Evolutionary conservation across 2,888 invertebrate species (phyloP).

Genomic region (Agapostemon virescens): DNA sequence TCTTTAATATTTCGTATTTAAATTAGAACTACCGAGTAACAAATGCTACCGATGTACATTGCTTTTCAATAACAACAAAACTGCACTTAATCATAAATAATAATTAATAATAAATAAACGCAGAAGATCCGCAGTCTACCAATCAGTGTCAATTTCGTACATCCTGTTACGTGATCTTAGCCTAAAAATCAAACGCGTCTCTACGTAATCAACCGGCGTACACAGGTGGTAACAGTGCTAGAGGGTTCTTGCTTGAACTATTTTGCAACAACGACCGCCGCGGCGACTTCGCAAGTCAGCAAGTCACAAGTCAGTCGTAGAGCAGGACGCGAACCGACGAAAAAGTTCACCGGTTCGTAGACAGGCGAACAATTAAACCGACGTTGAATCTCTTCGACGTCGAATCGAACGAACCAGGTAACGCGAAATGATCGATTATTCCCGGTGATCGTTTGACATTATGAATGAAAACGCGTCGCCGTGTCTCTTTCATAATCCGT

Average conservation of each 20-base stretch:
- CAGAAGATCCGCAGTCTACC: too few relatives aligned
- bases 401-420: not conserved
- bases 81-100: too few relatives aligned
- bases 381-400: not conserved
- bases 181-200: not conserved
- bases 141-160: too few relatives aligned
- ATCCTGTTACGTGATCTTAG: not conserved
- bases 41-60: too few relatives aligned
- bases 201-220: not conserved
- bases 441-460: slow-evolving; percentile 66
- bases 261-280: not conserved
- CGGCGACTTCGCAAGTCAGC: not conserved
- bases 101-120: too few relatives aligned
- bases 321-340: not conserved
- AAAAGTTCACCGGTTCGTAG: not conserved
- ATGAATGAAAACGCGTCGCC: slow-evolving; percentile 64
- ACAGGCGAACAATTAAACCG: not conserved
- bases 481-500: slow-evolving; percentile 71
- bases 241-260: not conserved
- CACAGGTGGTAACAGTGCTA: not conserved
- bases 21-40: too few relatives aligned
- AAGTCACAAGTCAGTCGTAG: too few relatives aligned
- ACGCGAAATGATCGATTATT: not conserved
- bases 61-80: too few relatives aligned
- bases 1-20: too few relatives aligned